phyloP scores from a whole-genome alignment of 2,113 vertebrate species.

The Dasyurus viverrinus region DNA sequence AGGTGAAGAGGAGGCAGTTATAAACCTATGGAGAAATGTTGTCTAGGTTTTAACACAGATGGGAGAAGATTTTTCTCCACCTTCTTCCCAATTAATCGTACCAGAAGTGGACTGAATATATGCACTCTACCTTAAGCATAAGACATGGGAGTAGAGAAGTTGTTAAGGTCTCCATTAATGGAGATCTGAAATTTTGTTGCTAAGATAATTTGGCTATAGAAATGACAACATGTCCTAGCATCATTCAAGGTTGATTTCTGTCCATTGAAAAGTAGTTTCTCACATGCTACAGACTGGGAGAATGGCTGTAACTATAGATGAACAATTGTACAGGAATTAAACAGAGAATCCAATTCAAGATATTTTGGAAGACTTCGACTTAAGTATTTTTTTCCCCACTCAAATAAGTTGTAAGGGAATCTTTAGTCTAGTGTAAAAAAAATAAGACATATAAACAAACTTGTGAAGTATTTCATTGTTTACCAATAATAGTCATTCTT shows the following conservation, averaged over 20 bases:
- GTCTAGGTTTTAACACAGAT: slow-evolving; percentile 23
- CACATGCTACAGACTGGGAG: neutral
- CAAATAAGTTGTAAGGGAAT: slow-evolving; percentile 1
- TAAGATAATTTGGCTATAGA: neutral
- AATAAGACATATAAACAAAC: slow-evolving; percentile 26
- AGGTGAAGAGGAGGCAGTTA: neutral
- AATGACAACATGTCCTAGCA: neutral
- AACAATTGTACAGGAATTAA: slow-evolving; percentile 10
- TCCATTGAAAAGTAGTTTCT: slow-evolving; percentile 8
- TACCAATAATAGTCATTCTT: neutral
- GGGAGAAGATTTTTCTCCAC: neutral
- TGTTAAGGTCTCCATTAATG: neutral
- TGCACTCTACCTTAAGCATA: neutral
- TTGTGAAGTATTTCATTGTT: slow-evolving; percentile 21
- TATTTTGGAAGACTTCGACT: neutral
- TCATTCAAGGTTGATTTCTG: neutral
- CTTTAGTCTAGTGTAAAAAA: slow-evolving; percentile 22
- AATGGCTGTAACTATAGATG: neutral
- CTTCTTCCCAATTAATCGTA: neutral
- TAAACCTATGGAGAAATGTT: neutral
- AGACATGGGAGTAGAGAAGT: neutral
- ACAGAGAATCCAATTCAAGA: neutral
- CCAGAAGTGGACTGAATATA: neutral
- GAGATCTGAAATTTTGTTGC: neutral
- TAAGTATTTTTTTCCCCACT: neutral